Conservation (phyloP, 2,797 vertebrate species). For the Liparis tanakae region DNA sequence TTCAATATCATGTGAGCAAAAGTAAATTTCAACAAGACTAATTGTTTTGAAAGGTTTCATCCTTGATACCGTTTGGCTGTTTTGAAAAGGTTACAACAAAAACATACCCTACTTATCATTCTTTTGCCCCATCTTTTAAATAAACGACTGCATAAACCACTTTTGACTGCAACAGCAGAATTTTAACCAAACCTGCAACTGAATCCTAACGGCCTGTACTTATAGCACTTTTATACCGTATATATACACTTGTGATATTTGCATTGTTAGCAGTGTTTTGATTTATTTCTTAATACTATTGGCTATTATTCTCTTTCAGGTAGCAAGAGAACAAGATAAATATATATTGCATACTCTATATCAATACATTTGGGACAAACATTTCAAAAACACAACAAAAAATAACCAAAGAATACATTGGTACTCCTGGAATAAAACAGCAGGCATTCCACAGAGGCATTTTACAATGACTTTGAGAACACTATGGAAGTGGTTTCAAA, state of each 20-base stretch:
- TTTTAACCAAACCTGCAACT: background rate
- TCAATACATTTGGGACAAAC: background rate
- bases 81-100: background rate
- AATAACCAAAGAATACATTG: slow-evolving; percentile 3
- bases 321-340: background rate
- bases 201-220: background rate
- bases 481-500: background rate
- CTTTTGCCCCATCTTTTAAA: background rate
- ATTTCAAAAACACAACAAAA: slow-evolving; percentile 3
- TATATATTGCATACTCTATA: background rate
- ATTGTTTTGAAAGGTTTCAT: slow-evolving; percentile 8
- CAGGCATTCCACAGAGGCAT: background rate
- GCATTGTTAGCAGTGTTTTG: background rate
- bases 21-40: background rate
- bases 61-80: background rate
- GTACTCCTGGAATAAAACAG: background rate
- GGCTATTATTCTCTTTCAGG: background rate
- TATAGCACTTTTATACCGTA: background rate
- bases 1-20: slow-evolving; percentile 1
- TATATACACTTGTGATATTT: background rate
- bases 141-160: background rate
- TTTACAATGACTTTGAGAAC: slow-evolving; percentile 17
- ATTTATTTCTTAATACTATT: background rate
- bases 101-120: background rate
- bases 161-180: background rate